Conservation (phyloP, 1,140 invertebrate genomes). For the Geopemphigus sp. region DNA sequence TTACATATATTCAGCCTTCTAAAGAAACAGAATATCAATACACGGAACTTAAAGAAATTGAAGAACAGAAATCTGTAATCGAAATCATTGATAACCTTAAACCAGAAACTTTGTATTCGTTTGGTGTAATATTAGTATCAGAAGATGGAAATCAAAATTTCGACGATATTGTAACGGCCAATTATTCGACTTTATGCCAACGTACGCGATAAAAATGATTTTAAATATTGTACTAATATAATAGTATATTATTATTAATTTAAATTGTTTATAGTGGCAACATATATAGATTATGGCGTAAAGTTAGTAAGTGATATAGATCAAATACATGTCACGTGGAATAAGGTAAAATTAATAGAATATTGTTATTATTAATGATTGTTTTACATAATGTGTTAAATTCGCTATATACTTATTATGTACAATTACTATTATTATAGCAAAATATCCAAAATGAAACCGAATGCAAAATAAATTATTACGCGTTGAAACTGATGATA, state of each 20-base stretch:
- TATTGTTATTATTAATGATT: neutral
- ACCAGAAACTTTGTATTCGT: neutral
- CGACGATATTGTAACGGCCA: neutral
- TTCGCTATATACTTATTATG: neutral
- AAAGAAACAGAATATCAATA: neutral
- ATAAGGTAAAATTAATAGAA: neutral
- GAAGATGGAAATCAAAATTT: constrained; percentile 12
- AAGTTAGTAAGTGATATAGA: neutral
- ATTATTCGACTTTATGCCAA: neutral
- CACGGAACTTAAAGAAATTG: neutral
- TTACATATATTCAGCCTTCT: neutral
- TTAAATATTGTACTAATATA: too few species aligned
- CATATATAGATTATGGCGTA: neutral
- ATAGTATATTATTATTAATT: too few species aligned
- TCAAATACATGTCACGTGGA: neutral
- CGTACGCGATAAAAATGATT: neutral
- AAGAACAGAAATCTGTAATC: neutral
- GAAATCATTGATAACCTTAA: neutral
- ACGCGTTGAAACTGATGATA: neutral
- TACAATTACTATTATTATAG: neutral
- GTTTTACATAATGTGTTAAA: neutral
- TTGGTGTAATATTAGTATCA: neutral
- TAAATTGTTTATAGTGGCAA: neutral
- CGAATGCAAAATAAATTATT: neutral
- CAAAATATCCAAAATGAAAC: neutral